phyloP scores from a whole-genome alignment of 2,113 vertebrate species.

The Pedetes capensis region DNA sequence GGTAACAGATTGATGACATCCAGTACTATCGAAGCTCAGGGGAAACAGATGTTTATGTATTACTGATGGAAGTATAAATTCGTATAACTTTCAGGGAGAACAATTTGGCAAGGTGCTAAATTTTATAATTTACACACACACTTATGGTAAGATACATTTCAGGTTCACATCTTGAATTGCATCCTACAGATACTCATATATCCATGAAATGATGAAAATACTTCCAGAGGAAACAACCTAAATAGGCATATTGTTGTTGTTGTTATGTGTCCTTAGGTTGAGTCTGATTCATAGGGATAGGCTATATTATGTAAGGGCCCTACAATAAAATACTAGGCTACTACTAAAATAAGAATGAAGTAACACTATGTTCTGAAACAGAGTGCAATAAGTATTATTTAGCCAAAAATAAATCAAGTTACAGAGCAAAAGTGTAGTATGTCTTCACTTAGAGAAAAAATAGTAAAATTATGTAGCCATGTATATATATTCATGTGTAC shows the following conservation, averaged over 20 bases:
- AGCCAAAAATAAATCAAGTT: not conserved
- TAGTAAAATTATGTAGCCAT: not conserved
- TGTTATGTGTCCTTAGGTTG: no score
- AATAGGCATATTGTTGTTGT: no score
- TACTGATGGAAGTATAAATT: not conserved
- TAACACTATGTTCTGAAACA: not conserved
- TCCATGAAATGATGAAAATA: not conserved
- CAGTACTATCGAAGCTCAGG: not conserved
- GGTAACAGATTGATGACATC: not conserved
- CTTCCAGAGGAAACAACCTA: not conserved
- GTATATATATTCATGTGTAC: fast-evolving
- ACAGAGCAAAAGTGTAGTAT: not conserved
- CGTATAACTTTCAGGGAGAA: not conserved
- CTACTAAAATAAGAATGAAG: not conserved
- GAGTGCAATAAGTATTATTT: not conserved
- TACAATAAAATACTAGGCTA: not conserved
- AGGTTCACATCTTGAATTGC: not conserved
- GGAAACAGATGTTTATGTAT: not conserved
- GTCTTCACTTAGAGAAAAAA: not conserved
- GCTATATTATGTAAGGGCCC: not conserved
- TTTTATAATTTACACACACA: not conserved
- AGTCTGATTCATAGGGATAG: not conserved
- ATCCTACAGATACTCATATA: not conserved
- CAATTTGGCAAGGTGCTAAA: not conserved
- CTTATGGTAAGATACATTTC: no score